phyloP scores from a whole-genome alignment of 2,113 vertebrate species.

The Hippopotamus amphibius region DNA sequence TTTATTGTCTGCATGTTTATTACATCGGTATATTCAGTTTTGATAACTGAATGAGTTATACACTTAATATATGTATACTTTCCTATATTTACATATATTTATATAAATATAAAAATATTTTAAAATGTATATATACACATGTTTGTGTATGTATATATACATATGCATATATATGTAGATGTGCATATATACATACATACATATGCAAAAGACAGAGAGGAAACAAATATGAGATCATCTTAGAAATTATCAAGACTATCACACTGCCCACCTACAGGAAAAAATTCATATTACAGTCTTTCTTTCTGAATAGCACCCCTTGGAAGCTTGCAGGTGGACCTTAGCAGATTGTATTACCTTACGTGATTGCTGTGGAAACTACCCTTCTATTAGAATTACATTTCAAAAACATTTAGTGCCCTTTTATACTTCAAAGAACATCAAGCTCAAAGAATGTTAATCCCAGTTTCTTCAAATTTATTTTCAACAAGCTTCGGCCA shows the following conservation, averaged over 20 bases:
- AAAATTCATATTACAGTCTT: not conserved
- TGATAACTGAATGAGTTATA: not conserved
- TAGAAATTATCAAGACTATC: not conserved
- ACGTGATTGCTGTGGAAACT: not conserved
- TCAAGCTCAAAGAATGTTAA: not conserved
- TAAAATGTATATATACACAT: not conserved
- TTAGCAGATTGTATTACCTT: not conserved
- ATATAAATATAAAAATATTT: not conserved
- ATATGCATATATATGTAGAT: not conserved
- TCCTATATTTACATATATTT: not conserved
- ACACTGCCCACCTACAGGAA: not conserved
- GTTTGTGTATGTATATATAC: not conserved
- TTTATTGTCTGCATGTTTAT: not conserved
- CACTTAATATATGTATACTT: not conserved
- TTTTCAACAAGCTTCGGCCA: not conserved
- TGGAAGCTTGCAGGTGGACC: not conserved
- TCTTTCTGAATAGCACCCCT: not conserved
- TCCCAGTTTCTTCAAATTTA: not conserved
- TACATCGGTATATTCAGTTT: not conserved
- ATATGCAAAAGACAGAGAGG: not conserved
- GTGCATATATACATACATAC: not conserved
- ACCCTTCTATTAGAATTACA: not conserved
- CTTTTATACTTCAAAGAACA: conserved; percentile 1
- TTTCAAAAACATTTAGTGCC: not conserved
- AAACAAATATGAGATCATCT: not conserved